These are phyloP conservation scores for Cerceris ruficornis DNA, from an alignment of 2,888 invertebrate genomes.

Conservation along the genomic window DNA sequence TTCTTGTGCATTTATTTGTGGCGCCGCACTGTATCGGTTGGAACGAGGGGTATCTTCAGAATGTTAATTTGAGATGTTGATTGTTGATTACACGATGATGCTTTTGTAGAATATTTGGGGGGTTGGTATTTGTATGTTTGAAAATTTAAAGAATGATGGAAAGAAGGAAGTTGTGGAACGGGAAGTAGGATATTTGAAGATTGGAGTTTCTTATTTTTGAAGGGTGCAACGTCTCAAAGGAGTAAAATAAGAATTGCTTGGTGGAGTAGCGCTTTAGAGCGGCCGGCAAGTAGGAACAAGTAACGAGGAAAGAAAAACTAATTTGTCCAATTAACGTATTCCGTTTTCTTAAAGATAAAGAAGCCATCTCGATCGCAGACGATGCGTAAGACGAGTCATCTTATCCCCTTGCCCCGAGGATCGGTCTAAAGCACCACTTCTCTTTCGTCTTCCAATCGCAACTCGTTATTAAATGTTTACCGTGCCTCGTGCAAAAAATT, in stretches of 20 bases:
- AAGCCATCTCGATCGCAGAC: slow-evolving; percentile 1
- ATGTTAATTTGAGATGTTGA: too few species aligned
- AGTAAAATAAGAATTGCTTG: not conserved
- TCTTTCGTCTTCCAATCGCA: not conserved
- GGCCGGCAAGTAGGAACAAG: not conserved
- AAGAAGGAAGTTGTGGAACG: too few species aligned
- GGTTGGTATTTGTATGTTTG: too few species aligned
- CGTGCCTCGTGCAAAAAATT: not conserved
- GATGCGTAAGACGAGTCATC: slow-evolving; percentile 4
- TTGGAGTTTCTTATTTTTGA: too few species aligned
- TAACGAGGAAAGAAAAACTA: not conserved
- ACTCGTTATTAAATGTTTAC: not conserved
- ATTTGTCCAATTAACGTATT: not conserved
- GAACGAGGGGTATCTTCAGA: too few species aligned
- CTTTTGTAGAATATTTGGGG: too few species aligned
- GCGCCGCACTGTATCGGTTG: too few species aligned
- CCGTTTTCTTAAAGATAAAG: not conserved
- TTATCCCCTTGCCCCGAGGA: not conserved
- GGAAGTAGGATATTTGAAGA: too few species aligned
- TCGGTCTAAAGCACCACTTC: not conserved
- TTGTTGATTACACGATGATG: too few species aligned
- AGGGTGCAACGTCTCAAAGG: too few species aligned
- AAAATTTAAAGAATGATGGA: too few species aligned
- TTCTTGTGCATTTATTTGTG: too few species aligned
- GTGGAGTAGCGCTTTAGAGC: not conserved